These are phyloP conservation scores for Neoaliturus tenellus DNA, from an alignment of 2,888 invertebrate species.

Conservation along the genomic window DNA sequence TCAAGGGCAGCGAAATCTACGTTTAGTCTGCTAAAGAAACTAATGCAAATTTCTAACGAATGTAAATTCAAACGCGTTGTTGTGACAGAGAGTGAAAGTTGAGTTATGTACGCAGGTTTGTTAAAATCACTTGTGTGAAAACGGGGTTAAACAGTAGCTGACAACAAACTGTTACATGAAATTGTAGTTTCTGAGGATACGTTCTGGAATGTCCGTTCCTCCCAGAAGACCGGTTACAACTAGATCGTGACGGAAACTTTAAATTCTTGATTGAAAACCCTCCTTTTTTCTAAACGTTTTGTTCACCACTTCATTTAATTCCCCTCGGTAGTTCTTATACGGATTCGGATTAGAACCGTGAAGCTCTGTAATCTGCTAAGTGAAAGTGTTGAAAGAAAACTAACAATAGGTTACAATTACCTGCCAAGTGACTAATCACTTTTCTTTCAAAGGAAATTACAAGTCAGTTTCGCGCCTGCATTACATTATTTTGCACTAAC, in stretches of 20 bases:
- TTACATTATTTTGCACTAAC: background rate
- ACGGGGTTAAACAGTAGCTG: background rate
- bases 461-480: background rate
- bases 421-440: background rate
- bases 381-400: background rate
- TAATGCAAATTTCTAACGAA: background rate
- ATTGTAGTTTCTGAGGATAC: no score
- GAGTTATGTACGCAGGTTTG: background rate
- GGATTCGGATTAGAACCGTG: background rate
- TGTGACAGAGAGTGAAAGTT: background rate
- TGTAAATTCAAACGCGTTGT: background rate
- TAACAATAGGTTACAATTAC: background rate
- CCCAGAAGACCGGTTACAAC: no score
- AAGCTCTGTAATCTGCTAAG: background rate
- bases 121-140: background rate
- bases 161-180: background rate
- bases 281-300: no score
- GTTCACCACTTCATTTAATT: no score
- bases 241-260: no score
- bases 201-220: no score
- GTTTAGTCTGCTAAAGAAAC: background rate
- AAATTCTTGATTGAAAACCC: no score
- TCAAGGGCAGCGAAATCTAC: background rate
- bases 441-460: background rate
- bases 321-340: no score